Percentiles rank a stretch among this genome's conserved stretches.
Conservation (phyloP, 2,113 vertebrate species). For the Datnioides undecimradiatus region DNA sequence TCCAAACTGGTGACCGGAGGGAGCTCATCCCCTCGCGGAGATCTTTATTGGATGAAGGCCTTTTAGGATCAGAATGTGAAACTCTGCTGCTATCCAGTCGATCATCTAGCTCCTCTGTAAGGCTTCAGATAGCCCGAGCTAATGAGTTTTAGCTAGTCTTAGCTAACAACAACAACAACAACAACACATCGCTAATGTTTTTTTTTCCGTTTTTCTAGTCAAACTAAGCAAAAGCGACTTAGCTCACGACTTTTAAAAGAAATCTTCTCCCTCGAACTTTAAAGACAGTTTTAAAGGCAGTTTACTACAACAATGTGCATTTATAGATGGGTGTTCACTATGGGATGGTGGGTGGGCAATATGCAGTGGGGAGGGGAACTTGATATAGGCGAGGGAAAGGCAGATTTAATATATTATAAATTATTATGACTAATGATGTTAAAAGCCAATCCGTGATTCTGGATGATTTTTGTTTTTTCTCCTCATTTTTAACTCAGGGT, state of each 20-base stretch:
- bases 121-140: slow-evolving; percentile 59
- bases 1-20: slow-evolving; percentile 22
- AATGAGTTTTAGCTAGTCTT: slow-evolving; percentile 56
- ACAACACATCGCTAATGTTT: slow-evolving; percentile 62
- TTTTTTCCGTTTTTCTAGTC: slow-evolving; percentile 53
- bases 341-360: slow-evolving; percentile 59
- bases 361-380: slow-evolving; percentile 68
- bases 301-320: slow-evolving; percentile 79
- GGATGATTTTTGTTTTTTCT: slow-evolving; percentile 69
- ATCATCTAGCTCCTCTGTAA: slow-evolving; percentile 52
- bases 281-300: slow-evolving; percentile 75
- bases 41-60: slow-evolving; percentile 51
- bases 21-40: slow-evolving; percentile 45
- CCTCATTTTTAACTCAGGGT: slow-evolving; percentile 84
- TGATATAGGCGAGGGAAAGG: slow-evolving; percentile 60
- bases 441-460: slow-evolving; percentile 80
- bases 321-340: slow-evolving; percentile 64
- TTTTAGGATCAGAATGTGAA: slow-evolving; percentile 78
- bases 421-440: slow-evolving; percentile 78
- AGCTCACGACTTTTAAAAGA: slow-evolving; percentile 54
- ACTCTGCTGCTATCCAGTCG: slow-evolving; percentile 77
- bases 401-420: slow-evolving; percentile 84
- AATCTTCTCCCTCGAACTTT: slow-evolving; percentile 59
- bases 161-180: slow-evolving; percentile 63
- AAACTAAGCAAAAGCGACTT: slow-evolving; percentile 64